Percentiles rank a stretch among this genome's conserved stretches.
phyloP scores from a whole-genome alignment of 2,797 vertebrate genomes.

The Labroides dimidiatus region DNA sequence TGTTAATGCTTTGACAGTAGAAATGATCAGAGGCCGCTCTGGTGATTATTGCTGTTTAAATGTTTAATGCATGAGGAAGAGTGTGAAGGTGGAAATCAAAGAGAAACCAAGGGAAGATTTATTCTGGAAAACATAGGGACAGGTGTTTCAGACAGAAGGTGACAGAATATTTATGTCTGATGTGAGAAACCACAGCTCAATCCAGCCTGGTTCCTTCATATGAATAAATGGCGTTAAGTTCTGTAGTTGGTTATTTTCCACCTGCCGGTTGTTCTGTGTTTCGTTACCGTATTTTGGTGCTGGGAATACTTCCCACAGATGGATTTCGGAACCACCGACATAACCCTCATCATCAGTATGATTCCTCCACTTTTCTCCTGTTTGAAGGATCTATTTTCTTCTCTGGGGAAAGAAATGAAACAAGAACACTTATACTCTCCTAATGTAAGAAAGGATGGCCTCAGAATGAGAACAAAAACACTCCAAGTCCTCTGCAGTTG shows the following conservation, averaged over 20 bases:
- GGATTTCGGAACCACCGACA: conserved; percentile 22
- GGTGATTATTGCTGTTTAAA: conserved; percentile 44
- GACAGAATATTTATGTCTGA: neutral
- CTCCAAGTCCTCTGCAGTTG: conserved; percentile 38
- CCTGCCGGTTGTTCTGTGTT: neutral
- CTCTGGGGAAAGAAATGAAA: conserved; percentile 38
- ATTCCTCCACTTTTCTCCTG: conserved; percentile 39
- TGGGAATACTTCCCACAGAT: conserved; percentile 16
- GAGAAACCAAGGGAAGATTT: neutral
- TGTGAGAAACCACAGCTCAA: neutral
- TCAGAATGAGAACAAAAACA: conserved; percentile 45
- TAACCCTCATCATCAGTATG: conserved; percentile 36
- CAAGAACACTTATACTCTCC: conserved; percentile 25
- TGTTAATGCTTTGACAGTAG: conserved; percentile 22
- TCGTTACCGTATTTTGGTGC: neutral
- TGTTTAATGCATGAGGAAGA: conserved; percentile 34
- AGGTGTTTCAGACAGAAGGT: conserved; percentile 22
- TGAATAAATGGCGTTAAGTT: neutral
- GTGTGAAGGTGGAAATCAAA: neutral
- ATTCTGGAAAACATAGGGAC: conserved; percentile 22
- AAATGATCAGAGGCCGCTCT: conserved; percentile 18
- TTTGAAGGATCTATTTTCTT: conserved; percentile 57
- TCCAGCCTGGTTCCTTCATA: neutral
- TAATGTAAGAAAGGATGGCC: conserved; percentile 36
- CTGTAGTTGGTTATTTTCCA: neutral